phyloP scores from a whole-genome alignment of 2,888 invertebrate species.

The Cepaea hortensis region DNA sequence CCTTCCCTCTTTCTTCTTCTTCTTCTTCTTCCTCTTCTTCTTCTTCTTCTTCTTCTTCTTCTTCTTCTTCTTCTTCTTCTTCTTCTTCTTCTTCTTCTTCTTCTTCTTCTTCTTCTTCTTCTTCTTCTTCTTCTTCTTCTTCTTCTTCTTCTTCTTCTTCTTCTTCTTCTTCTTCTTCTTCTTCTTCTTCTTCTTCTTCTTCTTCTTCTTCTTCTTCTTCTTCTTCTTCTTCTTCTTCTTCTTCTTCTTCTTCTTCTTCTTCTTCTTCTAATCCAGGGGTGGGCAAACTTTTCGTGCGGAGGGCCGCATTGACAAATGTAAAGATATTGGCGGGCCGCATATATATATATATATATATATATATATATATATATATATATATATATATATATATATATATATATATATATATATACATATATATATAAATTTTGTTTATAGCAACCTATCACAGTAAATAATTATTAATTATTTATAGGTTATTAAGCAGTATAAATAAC shows the following conservation, averaged over 20 bases:
- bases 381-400: too few relatives aligned
- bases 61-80: background rate
- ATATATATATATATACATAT: too few relatives aligned
- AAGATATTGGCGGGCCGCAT: too few relatives aligned
- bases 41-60: background rate
- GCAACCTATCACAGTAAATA: too few relatives aligned
- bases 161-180: background rate
- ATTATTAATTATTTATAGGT: too few relatives aligned
- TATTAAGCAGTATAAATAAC: too few relatives aligned
- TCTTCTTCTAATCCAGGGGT: too few relatives aligned
- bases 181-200: background rate
- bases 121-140: background rate
- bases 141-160: background rate
- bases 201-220: slow-evolving; percentile 2
- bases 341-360: too few relatives aligned
- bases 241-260: background rate
- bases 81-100: background rate
- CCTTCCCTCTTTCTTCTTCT: background rate
- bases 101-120: background rate
- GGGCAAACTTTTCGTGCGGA: too few relatives aligned
- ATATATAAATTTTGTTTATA: too few relatives aligned
- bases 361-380: too few relatives aligned
- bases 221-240: background rate
- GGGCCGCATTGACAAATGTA: too few relatives aligned
- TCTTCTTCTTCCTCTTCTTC: background rate